Base-by-base conservation (phyloP, 2,797 vertebrate genomes). In the Coreius guichenoti region DNA sequence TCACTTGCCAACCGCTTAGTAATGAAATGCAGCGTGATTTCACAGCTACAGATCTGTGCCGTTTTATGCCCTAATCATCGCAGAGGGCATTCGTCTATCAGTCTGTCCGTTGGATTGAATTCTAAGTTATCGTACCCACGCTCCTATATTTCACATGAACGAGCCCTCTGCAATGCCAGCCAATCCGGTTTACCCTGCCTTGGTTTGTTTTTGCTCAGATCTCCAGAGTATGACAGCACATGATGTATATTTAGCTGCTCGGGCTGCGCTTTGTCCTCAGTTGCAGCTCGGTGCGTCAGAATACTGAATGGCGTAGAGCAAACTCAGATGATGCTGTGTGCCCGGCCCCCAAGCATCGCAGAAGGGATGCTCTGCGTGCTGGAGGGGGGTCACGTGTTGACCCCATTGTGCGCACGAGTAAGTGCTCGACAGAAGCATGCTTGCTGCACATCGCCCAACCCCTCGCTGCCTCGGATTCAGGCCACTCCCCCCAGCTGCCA, bases 381-480 rank as follows among this genome's bases (percentile, higher is more conserved):
- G 89, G 78, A 88, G 88, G 86, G 86, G 89, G 94, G 94, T 94
- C 94, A 95, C 93, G 95, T 95, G 94, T 92, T 94, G 94, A 95
- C 94, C 95, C 94, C 94, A 92, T 95, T 95, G 93, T 93, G 92
- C 89, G 91, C 94, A 94, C 90, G 92, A 92, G 93, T 93, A 93
- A 94, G 90, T 92, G 89, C 91, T 92, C 89, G 63, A 88, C 89
- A 88, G 92, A 92, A 68, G 72, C 88, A 81, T 33, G 79, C 88
- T 91, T 91, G 77, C 49, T 80, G 90, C 75, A 72, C 78, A 81
- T 81, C 69, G 70, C 89, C 86, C 61, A 77, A 77, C 85, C 68
- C 49, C 80, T 78, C 3, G 26, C 56, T 47, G 26, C 75, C 75
- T 77, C 45, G 8, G 82, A 86, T 88, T 45, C 36, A 51, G 81